Base-by-base conservation (phyloP, 2,113 vertebrate species). In the Otocyon megalotis region DNA sequence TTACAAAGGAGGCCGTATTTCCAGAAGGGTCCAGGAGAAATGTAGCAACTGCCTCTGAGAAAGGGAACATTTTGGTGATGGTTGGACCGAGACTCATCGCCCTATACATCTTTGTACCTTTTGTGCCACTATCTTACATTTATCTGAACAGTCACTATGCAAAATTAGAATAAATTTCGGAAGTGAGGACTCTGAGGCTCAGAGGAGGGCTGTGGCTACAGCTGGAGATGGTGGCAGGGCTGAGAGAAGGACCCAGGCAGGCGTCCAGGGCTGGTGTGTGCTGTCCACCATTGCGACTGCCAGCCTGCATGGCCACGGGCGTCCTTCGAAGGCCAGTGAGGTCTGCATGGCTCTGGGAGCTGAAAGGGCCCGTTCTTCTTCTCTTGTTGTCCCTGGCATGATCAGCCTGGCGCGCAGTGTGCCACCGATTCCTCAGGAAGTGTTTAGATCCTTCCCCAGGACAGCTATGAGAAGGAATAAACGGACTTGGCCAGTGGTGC, bases 291-390 rank as follows among this genome's bases (percentile, higher is more conserved):
- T 10, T 13, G 9, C 19, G n/a, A 9, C 43, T 43, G 71, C 89
- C 9, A 0, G 32, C 53, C 10, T 2, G 53, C 10, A 0, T 5
- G 77, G 50, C 58, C 24, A 43, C 1, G 15, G 43, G 71, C 63
- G 43, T 22, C 43, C 16, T 58, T 37, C 0, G 22, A 87, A 95
- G 80, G 77, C 82, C 6, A 4, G 80, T 8, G 15, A 26, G 54
- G 77, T 54, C 83, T 8, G 0, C 0, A 0, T 17, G 50, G 67
- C 35, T 80, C 4, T 2, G 20, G 50, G 53, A 91, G 43, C 84
- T 97, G 88, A 98, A 96, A 96, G 86, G 85, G 56, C 37, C 56
- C 65, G 6, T 96, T 98, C 95, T 97, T 98, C 95, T 97, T 97
- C 77, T 88, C 71, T 13, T 97, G 84, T 74, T 90, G 82, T 72